phyloP scores from a whole-genome alignment of 2,113 vertebrate species.

The Meriones unguiculatus region DNA sequence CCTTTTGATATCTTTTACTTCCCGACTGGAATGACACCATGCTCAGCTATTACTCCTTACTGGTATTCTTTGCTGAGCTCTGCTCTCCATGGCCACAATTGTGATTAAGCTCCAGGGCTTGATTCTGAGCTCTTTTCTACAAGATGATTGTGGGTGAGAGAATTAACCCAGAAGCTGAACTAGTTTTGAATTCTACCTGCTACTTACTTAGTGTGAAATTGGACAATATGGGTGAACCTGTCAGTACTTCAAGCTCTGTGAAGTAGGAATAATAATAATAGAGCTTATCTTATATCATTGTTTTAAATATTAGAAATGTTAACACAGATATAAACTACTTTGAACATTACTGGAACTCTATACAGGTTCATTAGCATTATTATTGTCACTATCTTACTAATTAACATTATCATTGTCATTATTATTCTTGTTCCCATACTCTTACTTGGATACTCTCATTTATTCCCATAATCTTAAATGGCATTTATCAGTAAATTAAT shows the following conservation, averaged over 20 bases:
- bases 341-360: background rate
- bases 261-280: constrained; percentile 53
- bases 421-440: background rate
- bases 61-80: background rate
- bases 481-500: constrained; percentile 38
- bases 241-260: background rate
- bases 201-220: constrained; percentile 41
- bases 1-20: background rate
- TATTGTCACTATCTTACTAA: background rate
- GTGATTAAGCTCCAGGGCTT: background rate
- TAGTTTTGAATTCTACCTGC: constrained; percentile 23
- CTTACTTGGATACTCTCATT: constrained; percentile 7
- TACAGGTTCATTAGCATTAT: background rate
- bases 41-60: constrained; percentile 13
- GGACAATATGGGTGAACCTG: constrained; percentile 21
- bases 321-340: background rate
- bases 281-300: background rate
- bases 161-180: constrained; percentile 3
- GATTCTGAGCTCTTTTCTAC: constrained; percentile 7
- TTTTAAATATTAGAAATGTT: constrained; percentile 5
- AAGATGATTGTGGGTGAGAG: constrained; percentile 29
- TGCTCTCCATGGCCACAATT: background rate
- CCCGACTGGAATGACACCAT: background rate
- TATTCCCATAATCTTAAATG: constrained; percentile 38
- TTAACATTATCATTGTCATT: background rate